These are phyloP conservation scores for Aradophagus sp. DNA, from an alignment of 1,140 invertebrate genomes.

Conservation along the genomic window DNA sequence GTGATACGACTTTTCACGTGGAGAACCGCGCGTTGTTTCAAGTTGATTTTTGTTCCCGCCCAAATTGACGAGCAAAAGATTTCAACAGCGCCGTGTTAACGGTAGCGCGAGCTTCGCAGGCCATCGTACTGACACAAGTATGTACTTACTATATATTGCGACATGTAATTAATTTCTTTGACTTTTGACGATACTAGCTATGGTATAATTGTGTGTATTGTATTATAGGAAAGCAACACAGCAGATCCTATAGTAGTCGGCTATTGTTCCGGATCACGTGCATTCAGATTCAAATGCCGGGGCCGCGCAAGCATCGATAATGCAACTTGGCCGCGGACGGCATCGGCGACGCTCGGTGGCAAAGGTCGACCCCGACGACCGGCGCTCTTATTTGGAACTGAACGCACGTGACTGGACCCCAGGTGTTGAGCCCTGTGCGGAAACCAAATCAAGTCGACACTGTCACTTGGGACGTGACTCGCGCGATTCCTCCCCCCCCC, in stretches of 20 bases:
- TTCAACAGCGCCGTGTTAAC: constrained; percentile 39
- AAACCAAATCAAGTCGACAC: constrained; percentile 76
- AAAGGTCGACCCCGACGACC: constrained; percentile 1
- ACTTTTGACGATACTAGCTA: constrained; percentile 41
- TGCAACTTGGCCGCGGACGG: constrained; percentile 11
- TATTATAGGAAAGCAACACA: constrained; percentile 46
- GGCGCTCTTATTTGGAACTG: constrained; percentile 66
- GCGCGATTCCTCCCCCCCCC: constrained; percentile 46
- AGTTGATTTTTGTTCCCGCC: no score
- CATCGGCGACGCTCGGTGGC: constrained; percentile 7
- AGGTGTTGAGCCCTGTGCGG: constrained; percentile 77
- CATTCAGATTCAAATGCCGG: constrained; percentile 64
- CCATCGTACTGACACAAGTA: constrained; percentile 43
- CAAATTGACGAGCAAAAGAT: background rate
- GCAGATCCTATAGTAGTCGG: constrained; percentile 61
- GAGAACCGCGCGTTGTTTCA: no score
- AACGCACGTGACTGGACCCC: constrained; percentile 75
- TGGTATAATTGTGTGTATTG: constrained; percentile 50
- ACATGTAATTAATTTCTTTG: constrained; percentile 33
- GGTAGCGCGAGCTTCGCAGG: constrained; percentile 41
- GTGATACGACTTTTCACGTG: no score
- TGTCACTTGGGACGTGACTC: constrained; percentile 76
- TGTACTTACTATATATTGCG: constrained; percentile 30
- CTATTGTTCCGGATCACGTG: constrained; percentile 64
- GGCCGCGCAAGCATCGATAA: constrained; percentile 30